Evolutionary conservation across 1,140 invertebrate genomes (phyloP), one percentile per base, ranked within the genome.

Genomic region (Drosophila arizonae): DNA sequence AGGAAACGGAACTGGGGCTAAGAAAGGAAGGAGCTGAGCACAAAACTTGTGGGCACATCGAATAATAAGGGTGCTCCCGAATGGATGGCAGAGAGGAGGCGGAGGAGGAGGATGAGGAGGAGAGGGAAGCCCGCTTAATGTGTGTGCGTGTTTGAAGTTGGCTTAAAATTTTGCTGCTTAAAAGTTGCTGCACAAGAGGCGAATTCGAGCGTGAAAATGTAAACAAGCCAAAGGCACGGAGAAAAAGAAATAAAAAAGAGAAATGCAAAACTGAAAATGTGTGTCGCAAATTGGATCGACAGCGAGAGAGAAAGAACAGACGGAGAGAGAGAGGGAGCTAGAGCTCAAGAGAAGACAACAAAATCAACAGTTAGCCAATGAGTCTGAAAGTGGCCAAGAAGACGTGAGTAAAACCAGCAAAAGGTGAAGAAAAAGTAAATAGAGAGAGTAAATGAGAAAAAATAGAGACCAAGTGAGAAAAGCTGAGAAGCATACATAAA

Each of bases 281-380:
- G 84, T 87, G 82, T 82, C 82, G 78, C 77, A 68, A 71, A 71
- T 64, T 43, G 71, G 26, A 73, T 69, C 71, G 71, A 56, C 57
- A 56, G 33, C 33, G 45, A 41, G 6, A 15, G 51, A 39, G n/a
- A n/a, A n/a, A n/a, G n/a, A n/a, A n/a, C n/a, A n/a, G n/a, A n/a
- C n/a, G n/a, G 45, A 41, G 6, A 15, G 45, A 55, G 57, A 65
- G 39, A 54, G 43, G 58, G 58, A 26, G 58, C 17, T 41, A 50
- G 48, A 54, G 52, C 41, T 39, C 41, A 28, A 55, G 43, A 39
- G 33, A 58, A 43, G 55, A 71, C 76, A 73, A 67, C 84, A 79
- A 87, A 87, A 84, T 87, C 84, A 87, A 87, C 84, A 87, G 84
- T 88, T 87, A 87, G 84, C 84, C 84, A 88, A 88, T 87, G 84